phyloP scores from a whole-genome alignment of 2,113 vertebrate species.

The Solenodon paradoxus region DNA sequence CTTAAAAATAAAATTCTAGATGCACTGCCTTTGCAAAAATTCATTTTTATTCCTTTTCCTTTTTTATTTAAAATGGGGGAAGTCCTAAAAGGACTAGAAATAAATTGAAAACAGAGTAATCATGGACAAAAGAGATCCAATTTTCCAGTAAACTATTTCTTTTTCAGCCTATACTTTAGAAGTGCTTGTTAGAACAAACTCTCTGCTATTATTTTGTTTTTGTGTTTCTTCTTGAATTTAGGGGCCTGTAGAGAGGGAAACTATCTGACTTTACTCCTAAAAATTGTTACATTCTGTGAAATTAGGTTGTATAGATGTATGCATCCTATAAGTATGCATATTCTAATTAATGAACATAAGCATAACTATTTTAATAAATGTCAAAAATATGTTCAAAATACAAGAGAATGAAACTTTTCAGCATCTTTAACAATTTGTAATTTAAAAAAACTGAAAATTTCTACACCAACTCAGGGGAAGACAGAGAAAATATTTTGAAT shows the following conservation, averaged over 20 bases:
- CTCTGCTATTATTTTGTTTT: constrained; percentile 20
- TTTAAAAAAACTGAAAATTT: constrained; percentile 60
- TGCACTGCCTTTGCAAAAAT: not conserved
- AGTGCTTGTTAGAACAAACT: constrained; percentile 16
- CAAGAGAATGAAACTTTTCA: constrained; percentile 22
- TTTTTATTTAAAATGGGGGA: not conserved
- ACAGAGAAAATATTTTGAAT: constrained; percentile 56
- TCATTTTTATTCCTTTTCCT: constrained; percentile 18
- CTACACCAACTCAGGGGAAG: not conserved
- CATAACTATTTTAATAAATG: constrained; percentile 41
- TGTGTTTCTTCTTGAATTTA: constrained; percentile 38
- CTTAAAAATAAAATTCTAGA: not conserved
- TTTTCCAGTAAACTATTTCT: constrained; percentile 21
- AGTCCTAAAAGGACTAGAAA: constrained; percentile 24
- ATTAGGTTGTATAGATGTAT: not conserved
- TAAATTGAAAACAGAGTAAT: constrained; percentile 39
- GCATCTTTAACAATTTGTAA: constrained; percentile 33
- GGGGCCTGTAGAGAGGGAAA: not conserved
- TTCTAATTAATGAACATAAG: constrained; percentile 5
- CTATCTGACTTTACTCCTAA: constrained; percentile 29
- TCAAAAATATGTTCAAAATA: constrained; percentile 45
- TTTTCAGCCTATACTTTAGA: not conserved
- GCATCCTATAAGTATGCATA: constrained; percentile 25
- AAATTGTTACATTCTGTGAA: constrained; percentile 40
- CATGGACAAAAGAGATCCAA: not conserved